These are phyloP conservation scores for Rhinopomastus cyanomelas DNA, from an alignment of 2,113 vertebrate species.

Conservation along the genomic window DNA sequence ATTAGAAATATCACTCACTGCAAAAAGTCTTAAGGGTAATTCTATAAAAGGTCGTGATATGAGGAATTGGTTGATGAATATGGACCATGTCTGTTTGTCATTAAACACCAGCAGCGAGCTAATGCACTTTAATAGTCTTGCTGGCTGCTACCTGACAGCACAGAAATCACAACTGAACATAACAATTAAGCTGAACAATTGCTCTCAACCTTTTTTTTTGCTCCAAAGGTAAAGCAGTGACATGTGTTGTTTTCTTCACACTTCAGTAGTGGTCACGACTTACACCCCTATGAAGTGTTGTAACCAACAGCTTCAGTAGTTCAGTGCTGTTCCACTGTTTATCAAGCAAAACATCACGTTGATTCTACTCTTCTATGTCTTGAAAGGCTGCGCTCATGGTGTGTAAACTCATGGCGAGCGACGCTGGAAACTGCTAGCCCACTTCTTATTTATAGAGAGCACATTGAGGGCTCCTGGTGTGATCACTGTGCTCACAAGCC, in stretches of 20 bases:
- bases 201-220: not conserved
- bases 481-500: not conserved
- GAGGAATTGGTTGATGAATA: conserved; percentile 72
- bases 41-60: conserved; percentile 68
- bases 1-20: conserved; percentile 73
- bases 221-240: conserved; percentile 32
- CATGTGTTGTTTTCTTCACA: conserved; percentile 22
- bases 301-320: not conserved
- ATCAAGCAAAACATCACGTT: not conserved
- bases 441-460: not conserved
- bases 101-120: conserved; percentile 75
- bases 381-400: not conserved
- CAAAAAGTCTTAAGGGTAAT: conserved; percentile 69
- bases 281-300: not conserved
- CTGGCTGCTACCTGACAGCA: conserved; percentile 52
- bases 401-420: not conserved
- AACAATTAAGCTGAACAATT: conserved; percentile 46
- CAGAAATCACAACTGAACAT: conserved; percentile 11
- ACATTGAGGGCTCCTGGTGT: not conserved
- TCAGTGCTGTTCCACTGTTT: not conserved
- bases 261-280: conserved; percentile 3
- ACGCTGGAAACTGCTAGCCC: not conserved
- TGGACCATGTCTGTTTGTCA: conserved; percentile 63
- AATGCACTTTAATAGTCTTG: conserved; percentile 65
- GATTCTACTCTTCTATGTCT: not conserved